Evolutionary conservation across 2,113 vertebrate genomes (phyloP).

Genomic region (Rhinoptilus africanus): DNA sequence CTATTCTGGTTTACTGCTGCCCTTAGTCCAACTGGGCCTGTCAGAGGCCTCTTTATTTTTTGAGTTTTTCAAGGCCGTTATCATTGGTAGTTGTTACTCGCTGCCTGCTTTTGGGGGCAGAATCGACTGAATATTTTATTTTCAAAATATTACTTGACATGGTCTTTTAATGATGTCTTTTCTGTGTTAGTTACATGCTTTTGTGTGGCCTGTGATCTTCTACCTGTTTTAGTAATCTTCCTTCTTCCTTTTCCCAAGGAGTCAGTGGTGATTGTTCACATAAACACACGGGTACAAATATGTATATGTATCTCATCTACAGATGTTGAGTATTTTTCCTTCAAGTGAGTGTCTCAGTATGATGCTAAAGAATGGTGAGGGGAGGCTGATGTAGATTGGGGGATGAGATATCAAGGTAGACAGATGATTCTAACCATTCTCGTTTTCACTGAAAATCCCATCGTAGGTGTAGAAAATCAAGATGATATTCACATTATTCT

Average conservation of each 20-base stretch:
- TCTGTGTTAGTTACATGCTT: neutral
- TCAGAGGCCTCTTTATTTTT: neutral
- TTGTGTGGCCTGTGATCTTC: neutral
- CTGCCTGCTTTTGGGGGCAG: neutral
- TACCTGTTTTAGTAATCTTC: neutral
- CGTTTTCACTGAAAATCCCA: neutral
- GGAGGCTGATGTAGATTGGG: neutral
- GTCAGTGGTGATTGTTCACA: neutral
- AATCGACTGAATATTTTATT: neutral
- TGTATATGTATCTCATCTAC: neutral
- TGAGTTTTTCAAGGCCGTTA: neutral
- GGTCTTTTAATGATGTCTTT: neutral
- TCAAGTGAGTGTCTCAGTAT: neutral
- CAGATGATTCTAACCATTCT: neutral
- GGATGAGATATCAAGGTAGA: neutral
- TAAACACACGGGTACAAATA: accelerated
- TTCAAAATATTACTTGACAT: neutral
- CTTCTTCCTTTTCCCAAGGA: neutral
- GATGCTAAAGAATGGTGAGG: neutral
- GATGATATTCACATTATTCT: neutral
- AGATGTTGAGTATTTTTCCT: neutral
- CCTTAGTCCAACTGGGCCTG: neutral
- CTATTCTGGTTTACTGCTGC: neutral
- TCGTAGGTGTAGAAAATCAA: neutral
- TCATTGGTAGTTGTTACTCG: neutral